These are phyloP conservation scores for Galleria mellonella DNA, from an alignment of 1,140 invertebrate species.

Conservation along the genomic window DNA sequence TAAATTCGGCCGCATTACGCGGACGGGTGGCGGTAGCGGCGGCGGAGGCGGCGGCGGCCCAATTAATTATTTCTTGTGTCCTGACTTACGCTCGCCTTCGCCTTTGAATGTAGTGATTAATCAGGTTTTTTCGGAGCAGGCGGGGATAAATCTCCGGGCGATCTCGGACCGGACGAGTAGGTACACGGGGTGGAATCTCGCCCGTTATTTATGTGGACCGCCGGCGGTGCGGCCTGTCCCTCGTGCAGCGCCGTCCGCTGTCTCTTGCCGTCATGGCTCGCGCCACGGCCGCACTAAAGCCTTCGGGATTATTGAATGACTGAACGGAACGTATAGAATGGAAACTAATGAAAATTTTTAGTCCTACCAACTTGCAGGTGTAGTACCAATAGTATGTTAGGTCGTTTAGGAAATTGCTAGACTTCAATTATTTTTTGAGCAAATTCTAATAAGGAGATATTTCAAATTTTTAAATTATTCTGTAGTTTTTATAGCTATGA, in stretches of 20 bases:
- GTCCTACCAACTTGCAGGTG: too few species aligned
- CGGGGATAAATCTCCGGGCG: slow-evolving; percentile 32
- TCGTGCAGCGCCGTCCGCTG: not conserved
- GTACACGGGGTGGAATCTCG: slow-evolving; percentile 4
- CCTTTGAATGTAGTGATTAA: slow-evolving; percentile 47
- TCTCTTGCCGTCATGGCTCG: too few species aligned
- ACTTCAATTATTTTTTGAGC: too few species aligned
- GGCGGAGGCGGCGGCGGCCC: slow-evolving; percentile 5
- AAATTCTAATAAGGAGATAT: too few species aligned
- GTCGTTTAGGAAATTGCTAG: too few species aligned
- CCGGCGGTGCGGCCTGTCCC: not conserved
- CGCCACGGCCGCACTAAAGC: not conserved
- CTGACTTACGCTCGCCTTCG: slow-evolving; percentile 29
- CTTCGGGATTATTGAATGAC: too few species aligned
- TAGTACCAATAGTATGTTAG: too few species aligned
- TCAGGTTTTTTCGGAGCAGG: slow-evolving; percentile 34
- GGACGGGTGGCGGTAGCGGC: not conserved
- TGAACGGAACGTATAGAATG: too few species aligned
- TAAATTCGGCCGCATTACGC: slow-evolving; percentile 10
- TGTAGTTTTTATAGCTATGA: too few species aligned
- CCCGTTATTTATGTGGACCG: slow-evolving; percentile 11
- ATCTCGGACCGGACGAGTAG: slow-evolving; percentile 5
- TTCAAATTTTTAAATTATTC: too few species aligned
- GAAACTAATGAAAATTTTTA: too few species aligned
- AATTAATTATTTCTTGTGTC: slow-evolving; percentile 46